Evolutionary conservation across 2,888 invertebrate genomes (phyloP), one percentile per base, ranked within the genome.

Genomic region (Steinernema carpocapsae): DNA sequence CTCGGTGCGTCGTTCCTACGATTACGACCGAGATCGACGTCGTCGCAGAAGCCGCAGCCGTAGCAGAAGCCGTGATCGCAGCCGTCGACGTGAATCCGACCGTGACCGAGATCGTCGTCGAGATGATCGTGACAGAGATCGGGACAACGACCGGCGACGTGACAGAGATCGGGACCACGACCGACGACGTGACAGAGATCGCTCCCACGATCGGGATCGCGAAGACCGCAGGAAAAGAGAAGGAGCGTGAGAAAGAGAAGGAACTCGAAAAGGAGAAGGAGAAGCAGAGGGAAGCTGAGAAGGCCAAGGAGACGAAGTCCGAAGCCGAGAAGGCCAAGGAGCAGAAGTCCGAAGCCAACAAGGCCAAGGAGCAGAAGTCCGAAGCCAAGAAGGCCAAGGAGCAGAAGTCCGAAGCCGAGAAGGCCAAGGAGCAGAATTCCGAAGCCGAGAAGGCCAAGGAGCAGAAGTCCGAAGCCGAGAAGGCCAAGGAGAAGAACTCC

Each of bases 181-280:
- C 7, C 43, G 43, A 43, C 7, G 43, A 43, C 43, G 43, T 43
- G 43, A 43, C 10, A 43, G 19, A n/a, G 29, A 64, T 7, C 64
- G 64, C 17, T 29, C 24, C 24, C 29, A 64, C 6, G 64, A 64
- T 1, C 64, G 64, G 6, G 32, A 64, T 1, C 32, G 64, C 10
- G 64, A 64, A 19, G 64, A 64, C 7, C 64, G 64, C 64, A 6
- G 64, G 17, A 64, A 32, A 26, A 29, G 64, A 6, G 37, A 37
- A 37, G n/a, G n/a, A n/a, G n/a, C n/a, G n/a, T 26, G 56, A 56
- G 56, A 56, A 56, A 19, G 56, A 56, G 22, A 64, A 32, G 64
- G 64, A 32, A 64, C 64, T 29, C 17, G 56, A 56, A 22, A 19
- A 22, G 26, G 64, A 56, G 56, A 19, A 22, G 26, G 64, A 48